Evolutionary conservation across 2,113 vertebrate genomes (phyloP).

Genomic region (Hippolais icterina): DNA sequence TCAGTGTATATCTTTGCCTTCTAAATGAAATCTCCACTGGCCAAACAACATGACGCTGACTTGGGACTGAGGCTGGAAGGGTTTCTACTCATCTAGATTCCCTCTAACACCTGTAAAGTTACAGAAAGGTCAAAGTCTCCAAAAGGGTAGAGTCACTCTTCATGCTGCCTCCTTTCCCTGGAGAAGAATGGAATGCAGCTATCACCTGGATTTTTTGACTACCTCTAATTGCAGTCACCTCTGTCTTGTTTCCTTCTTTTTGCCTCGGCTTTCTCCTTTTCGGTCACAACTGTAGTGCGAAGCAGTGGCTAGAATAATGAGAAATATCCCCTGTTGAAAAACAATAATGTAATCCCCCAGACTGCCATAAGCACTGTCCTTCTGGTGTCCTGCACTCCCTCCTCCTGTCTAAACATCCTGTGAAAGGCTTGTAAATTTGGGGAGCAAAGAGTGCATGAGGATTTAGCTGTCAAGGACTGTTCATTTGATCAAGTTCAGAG

Average conservation of each 20-base stretch:
- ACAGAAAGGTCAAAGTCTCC: neutral
- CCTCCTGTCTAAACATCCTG: neutral
- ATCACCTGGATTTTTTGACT: neutral
- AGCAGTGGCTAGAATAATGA: neutral
- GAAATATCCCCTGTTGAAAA: neutral
- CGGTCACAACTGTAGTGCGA: neutral
- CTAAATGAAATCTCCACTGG: neutral
- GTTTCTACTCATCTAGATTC: neutral
- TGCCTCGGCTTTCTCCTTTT: neutral
- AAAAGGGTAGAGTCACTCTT: neutral
- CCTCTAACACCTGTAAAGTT: neutral
- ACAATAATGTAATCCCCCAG: neutral
- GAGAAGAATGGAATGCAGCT: neutral
- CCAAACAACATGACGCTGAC: neutral
- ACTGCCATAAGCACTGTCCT: neutral
- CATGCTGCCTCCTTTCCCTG: neutral
- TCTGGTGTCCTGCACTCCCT: neutral
- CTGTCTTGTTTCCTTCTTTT: neutral
- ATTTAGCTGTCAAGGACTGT: neutral
- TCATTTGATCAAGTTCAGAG: neutral
- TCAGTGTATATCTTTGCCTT: neutral
- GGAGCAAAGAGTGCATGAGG: neutral
- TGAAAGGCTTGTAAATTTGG: neutral
- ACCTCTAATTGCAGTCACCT: neutral
- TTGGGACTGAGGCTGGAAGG: neutral